Evolutionary conservation across 2,888 invertebrate genomes (phyloP).

Genomic region (Watsonalla binaria): DNA sequence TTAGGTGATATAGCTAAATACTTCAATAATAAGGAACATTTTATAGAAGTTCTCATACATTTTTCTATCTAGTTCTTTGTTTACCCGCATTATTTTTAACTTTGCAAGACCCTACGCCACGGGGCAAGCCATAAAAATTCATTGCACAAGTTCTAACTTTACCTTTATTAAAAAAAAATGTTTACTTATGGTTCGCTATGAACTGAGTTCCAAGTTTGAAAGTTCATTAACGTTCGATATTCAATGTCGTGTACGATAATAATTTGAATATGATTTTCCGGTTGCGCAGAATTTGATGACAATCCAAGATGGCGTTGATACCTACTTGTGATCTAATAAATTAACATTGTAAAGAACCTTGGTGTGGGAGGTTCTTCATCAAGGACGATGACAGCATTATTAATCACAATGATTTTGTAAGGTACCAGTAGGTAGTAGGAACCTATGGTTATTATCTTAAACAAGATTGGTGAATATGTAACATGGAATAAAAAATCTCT

Average conservation of each 20-base stretch:
- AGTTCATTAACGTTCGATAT: conserved; percentile 44
- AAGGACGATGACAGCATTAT: neutral
- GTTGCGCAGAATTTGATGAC: conserved; percentile 13
- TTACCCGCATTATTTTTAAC: no score
- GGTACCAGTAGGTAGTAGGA: no score
- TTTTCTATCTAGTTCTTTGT: no score
- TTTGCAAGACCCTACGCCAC: conserved; percentile 1
- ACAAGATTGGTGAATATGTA: no score
- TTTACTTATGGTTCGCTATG: conserved; percentile 19
- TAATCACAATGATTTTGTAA: no score
- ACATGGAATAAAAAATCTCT: no score
- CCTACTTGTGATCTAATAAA: conserved; percentile 5
- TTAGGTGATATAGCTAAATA: no score
- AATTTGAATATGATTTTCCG: conserved; percentile 28
- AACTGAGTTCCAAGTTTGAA: conserved; percentile 37
- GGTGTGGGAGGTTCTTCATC: neutral
- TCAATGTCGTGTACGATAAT: conserved; percentile 30
- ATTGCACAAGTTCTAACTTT: neutral
- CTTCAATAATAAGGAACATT: no score
- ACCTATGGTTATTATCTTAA: no score
- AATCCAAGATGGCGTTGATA: no score
- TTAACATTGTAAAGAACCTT: conserved; percentile 1
- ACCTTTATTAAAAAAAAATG: conserved; percentile 27
- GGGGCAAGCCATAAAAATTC: neutral
- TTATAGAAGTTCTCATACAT: no score